phyloP scores from a whole-genome alignment of 2,888 invertebrate species.

The Eledona agricola region DNA sequence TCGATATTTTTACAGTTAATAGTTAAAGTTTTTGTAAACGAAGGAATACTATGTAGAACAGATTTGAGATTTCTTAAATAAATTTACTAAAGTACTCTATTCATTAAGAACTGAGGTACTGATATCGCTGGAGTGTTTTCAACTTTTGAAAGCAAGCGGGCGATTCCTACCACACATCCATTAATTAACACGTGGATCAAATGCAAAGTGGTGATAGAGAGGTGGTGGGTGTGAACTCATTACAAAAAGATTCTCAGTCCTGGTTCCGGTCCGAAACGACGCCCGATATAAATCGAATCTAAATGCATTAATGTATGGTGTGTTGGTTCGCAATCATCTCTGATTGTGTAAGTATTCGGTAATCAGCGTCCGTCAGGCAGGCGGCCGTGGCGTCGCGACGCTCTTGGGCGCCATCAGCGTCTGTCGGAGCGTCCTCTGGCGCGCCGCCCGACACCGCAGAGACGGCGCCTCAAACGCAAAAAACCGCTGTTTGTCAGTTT shows the following conservation, averaged over 20 bases:
- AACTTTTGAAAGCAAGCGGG: slow-evolving; percentile 18
- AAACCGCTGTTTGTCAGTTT: slow-evolving; percentile 56
- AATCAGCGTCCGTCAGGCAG: slow-evolving; percentile 57
- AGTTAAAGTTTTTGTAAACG: too few species aligned
- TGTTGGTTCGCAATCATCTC: slow-evolving; percentile 54
- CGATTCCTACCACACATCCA: too few species aligned
- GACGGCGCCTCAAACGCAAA: slow-evolving; percentile 51
- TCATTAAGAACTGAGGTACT: too few species aligned
- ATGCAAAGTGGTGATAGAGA: too few species aligned
- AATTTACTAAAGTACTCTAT: too few species aligned
- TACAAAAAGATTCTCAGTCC: too few species aligned
- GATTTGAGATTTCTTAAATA: too few species aligned
- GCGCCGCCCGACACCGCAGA: slow-evolving; percentile 62
- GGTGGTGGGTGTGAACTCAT: too few species aligned
- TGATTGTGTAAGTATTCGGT: slow-evolving; percentile 54
- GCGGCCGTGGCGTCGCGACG: slow-evolving; percentile 55
- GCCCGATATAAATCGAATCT: slow-evolving; percentile 42
- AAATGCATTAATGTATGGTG: slow-evolving; percentile 49
- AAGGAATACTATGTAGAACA: too few species aligned
- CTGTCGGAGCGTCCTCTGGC: slow-evolving; percentile 58
- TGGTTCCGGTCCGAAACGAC: slow-evolving; percentile 5
- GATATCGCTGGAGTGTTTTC: too few species aligned
- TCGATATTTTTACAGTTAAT: too few species aligned
- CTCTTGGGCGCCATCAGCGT: slow-evolving; percentile 67
- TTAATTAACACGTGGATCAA: too few species aligned